Base-by-base conservation (phyloP, 2,797 vertebrate genomes). In the Manis javanica region DNA sequence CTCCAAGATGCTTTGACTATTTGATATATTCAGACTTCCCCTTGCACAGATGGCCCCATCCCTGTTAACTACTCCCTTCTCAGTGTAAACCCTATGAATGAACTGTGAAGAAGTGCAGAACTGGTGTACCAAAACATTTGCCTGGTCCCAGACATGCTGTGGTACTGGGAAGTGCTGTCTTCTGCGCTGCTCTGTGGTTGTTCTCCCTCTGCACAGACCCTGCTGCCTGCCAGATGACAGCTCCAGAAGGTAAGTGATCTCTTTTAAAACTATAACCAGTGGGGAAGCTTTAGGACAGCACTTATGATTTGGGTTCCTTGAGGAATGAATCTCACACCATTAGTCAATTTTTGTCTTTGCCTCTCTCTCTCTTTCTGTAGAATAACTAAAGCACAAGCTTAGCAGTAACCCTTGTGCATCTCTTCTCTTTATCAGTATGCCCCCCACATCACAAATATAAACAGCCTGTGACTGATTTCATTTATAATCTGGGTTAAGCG, bases 401-500 rank as follows among this genome's bases (percentile, higher is more conserved):
- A 86, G 39, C 23, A n/a, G 24, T 77, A 66, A 37, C 31, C 39
- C 69, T 61, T 39, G 15, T 0, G 1, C 46, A 49, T 23, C n/a
- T 63, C 29, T 83, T 37, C 34, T 93, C 7, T 91, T 74, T 37
- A 71, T 72, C 23, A 5, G 14, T 12, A 10, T 63, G 31, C 46
- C 83, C 88, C 85, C 42, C 42, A 72, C 18, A 68, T 64, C 71
- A 68, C 31, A 85, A 53, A 24, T 59, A 24, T 11, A 26, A 66
- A n/a, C 29, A 74, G 77, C 61, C 55, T 91, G 18, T 55, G 79
- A 66, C 2, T 18, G 75, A 94, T 92, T 91, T 94, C 51, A 55
- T 78, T 91, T 90, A 91, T 42, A 55, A 94, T 71, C 69, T 68
- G 51, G 75, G 49, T 46, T 91, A 92, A 96, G 55, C 59, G 51